Evolutionary conservation across 2,888 invertebrate species (phyloP), one percentile per base, ranked within the genome.

Genomic region (Gnatocerus cornutus): DNA sequence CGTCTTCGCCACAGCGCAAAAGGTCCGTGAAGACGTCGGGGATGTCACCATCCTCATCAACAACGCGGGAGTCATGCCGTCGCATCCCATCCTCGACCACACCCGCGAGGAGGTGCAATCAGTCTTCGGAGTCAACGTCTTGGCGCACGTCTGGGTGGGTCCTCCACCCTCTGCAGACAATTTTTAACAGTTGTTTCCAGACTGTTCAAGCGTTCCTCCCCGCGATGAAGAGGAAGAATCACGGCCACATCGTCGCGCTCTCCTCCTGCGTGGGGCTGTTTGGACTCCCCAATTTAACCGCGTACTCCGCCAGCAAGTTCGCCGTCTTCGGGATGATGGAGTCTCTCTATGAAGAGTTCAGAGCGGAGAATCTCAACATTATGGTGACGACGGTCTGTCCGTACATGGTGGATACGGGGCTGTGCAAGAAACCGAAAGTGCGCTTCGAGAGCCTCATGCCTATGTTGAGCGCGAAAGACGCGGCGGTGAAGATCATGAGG

Each of bases 11-110:
- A 80, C 90, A 43, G 92, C 92, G 0, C 87, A 88, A 52, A 88
- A 87, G 79, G 88, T 94, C 0, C 87, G 87, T 46, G 82, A 85
- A 5, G 92, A 94, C 74, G 90, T 95, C 0, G 95, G 95, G 0
- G 88, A 90, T 61, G 90, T 95, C 1, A 91, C 92, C 0, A 91
- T 96, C 79, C 84, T 96, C 58, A 87, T 95, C 7, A 95, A 95
- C 85, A 96, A 96, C 86, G 96, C 95, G 0, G 96, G 95, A 1
- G 92, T 96, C 71, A 93, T 95, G 93, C 93, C 94, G 0, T 91
- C 92, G 78, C 92, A 91, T 81, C 86, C 90, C 0, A 85, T 95
- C 56, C 82, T 91, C 29, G 87, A 90, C 46, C 90, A 92, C 68
- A 88, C 88, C 0, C 87, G 89, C 21, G 88, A 89, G 70, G 93